These are phyloP conservation scores for Scytalopus superciliaris DNA, from an alignment of 2,113 vertebrate species.

Conservation along the genomic window DNA sequence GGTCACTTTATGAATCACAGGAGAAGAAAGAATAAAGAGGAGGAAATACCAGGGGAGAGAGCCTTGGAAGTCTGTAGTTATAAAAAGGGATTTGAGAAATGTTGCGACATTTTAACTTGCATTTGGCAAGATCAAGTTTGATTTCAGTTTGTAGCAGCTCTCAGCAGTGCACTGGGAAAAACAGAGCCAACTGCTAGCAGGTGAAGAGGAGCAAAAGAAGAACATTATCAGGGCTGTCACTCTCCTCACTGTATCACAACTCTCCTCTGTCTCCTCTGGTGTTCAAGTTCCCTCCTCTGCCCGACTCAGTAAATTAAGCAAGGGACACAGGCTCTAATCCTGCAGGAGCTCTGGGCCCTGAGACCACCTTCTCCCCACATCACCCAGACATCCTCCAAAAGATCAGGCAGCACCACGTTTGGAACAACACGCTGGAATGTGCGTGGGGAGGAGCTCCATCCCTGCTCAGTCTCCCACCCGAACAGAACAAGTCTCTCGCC, in stretches of 20 bases:
- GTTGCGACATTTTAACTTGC: background rate
- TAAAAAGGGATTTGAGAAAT: background rate
- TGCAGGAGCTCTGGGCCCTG: background rate
- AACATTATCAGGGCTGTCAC: background rate
- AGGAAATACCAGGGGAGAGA: background rate
- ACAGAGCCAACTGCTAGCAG: background rate
- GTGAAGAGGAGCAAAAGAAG: background rate
- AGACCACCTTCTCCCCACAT: rapidly evolving
- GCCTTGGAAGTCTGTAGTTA: background rate
- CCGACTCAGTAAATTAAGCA: background rate
- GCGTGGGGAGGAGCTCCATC: background rate
- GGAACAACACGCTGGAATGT: background rate
- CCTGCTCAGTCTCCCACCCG: background rate
- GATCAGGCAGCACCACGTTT: background rate
- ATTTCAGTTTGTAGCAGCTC: conserved; percentile 6
- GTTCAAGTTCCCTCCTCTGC: background rate
- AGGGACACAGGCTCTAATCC: background rate
- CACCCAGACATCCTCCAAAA: background rate
- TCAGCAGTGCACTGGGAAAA: background rate
- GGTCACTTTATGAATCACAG: conserved; percentile 14
- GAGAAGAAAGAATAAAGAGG: background rate
- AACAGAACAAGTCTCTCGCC: background rate
- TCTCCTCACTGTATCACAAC: background rate
- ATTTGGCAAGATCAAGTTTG: conserved; percentile 20
- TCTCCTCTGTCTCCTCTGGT: background rate